Conservation (phyloP, 2,797 vertebrate species). For the Pangasius macronema region DNA sequence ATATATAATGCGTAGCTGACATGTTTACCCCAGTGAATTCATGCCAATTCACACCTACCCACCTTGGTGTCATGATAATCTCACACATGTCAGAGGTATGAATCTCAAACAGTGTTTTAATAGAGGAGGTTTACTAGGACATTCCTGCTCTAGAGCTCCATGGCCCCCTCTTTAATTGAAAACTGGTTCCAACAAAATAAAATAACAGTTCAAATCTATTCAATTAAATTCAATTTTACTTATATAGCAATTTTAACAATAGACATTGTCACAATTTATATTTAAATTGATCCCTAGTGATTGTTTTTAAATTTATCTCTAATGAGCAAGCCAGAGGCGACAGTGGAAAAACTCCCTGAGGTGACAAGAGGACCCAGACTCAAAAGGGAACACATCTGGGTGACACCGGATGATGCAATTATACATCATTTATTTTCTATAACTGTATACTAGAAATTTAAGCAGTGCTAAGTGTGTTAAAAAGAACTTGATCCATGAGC, state of each 20-base stretch:
- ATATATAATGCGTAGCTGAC: background rate
- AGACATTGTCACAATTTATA: background rate
- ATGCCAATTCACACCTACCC: slow-evolving; percentile 1
- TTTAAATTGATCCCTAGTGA: no score
- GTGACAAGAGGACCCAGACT: background rate
- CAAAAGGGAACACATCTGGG: background rate
- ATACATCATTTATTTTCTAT: background rate
- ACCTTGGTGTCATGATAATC: background rate
- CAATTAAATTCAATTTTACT: background rate
- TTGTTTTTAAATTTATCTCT: background rate
- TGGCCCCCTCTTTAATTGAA: background rate
- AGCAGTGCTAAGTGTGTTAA: background rate
- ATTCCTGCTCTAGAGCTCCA: background rate
- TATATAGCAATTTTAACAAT: background rate
- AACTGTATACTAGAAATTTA: background rate
- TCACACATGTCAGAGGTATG: no score
- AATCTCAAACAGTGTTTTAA: background rate
- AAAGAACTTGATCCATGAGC: background rate
- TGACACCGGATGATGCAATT: background rate
- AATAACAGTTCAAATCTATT: background rate
- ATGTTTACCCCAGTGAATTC: background rate
- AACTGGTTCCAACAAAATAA: background rate
- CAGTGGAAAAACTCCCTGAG: background rate
- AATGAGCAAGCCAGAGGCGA: background rate
- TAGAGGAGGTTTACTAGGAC: background rate